A percentile compares a stretch with the other conserved stretches of the same genome.
Evolutionary conservation across 2,113 vertebrate genomes (phyloP).

Genomic region (Centropus bengalensis): DNA sequence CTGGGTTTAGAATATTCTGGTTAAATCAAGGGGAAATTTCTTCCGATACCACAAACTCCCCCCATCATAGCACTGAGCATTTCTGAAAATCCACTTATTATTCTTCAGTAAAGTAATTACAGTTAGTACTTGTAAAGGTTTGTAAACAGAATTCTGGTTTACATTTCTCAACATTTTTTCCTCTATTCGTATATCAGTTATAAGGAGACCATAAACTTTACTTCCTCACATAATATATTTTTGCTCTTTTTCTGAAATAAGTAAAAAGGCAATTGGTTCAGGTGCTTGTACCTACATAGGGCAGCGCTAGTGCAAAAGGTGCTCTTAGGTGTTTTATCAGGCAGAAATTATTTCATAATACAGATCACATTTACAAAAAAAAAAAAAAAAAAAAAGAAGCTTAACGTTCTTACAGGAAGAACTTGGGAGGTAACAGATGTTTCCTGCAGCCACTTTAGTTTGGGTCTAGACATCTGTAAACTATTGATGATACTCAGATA

Average conservation of each 20-base stretch:
- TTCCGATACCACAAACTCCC: not conserved
- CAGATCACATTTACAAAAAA: not conserved
- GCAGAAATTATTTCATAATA: not conserved
- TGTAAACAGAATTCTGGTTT: not conserved
- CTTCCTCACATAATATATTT: not conserved
- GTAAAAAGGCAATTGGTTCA: not conserved
- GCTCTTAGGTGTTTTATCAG: not conserved
- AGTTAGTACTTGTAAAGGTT: not conserved
- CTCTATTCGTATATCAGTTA: not conserved
- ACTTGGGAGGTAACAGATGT: not conserved
- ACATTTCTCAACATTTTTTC: not conserved
- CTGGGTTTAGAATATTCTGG: not conserved
- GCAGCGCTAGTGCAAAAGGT: not conserved
- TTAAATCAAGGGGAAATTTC: not conserved
- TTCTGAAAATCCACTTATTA: not conserved
- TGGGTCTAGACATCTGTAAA: not conserved
- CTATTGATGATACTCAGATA: fast-evolving
- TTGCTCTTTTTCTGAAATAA: not conserved
- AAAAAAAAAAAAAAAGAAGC: too few relatives aligned
- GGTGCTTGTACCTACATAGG: fast-evolving
- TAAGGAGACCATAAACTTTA: not conserved
- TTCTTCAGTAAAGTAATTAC: not conserved
- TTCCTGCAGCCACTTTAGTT: not conserved
- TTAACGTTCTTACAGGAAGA: not conserved
- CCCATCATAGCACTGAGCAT: fast-evolving